Percentiles rank a stretch among this genome's conserved stretches.
phyloP scores from a whole-genome alignment of 2,888 invertebrate genomes.

The Empis stercorea region DNA sequence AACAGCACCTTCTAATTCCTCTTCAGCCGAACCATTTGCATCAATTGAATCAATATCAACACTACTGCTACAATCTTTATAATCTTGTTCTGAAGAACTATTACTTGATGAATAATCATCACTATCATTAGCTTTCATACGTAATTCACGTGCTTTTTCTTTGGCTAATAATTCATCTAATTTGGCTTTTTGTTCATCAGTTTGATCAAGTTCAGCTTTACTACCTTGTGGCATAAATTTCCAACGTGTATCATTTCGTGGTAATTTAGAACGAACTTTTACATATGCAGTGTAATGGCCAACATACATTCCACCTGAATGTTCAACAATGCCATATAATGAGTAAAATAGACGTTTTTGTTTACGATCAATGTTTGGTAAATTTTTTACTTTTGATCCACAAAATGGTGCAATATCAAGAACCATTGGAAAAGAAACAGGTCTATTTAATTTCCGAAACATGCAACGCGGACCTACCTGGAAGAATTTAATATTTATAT shows the following conservation, averaged over 20 bases:
- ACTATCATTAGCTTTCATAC: conserved; percentile 31
- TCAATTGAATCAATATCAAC: not conserved
- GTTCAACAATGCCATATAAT: conserved; percentile 90
- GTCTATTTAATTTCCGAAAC: conserved; percentile 72
- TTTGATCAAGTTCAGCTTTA: conserved; percentile 40
- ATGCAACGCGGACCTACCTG: conserved; percentile 60
- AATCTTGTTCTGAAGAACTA: conserved; percentile 36
- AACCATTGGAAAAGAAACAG: conserved; percentile 73
- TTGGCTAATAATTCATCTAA: conserved; percentile 32
- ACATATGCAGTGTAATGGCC: conserved; percentile 87
- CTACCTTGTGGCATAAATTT: conserved; percentile 54
- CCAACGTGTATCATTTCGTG: conserved; percentile 54
- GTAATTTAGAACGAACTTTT: conserved; percentile 59
- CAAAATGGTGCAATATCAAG: conserved; percentile 88
- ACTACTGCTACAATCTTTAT: conserved; percentile 4
- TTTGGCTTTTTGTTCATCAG: conserved; percentile 37
- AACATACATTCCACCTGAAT: conserved; percentile 80
- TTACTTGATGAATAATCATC: conserved; percentile 46
- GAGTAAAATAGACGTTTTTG: conserved; percentile 67
- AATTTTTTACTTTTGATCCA: conserved; percentile 48
- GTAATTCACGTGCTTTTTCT: conserved; percentile 28
- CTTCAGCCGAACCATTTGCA: not conserved
- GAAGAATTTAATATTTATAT: conserved; percentile 37
- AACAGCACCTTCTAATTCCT: conserved; percentile 25
- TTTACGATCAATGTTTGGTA: conserved; percentile 47